Evolutionary conservation across 1,140 invertebrate genomes (phyloP).

Genomic region (Mya arenaria): DNA sequence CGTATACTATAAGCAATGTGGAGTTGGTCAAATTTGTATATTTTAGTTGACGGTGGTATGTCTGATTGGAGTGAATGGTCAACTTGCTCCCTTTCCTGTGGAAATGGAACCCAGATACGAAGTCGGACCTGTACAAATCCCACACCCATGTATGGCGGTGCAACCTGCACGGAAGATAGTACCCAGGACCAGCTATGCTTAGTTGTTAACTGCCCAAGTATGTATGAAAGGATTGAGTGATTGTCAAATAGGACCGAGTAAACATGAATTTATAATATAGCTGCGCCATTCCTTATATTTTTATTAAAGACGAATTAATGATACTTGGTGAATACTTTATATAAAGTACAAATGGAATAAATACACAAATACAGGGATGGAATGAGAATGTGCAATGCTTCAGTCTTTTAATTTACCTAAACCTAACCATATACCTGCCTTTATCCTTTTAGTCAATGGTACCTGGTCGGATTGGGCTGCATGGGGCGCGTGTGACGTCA

Average conservation of each 20-base stretch:
- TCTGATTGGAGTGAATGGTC: slow-evolving; percentile 46
- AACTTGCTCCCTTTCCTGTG: slow-evolving; percentile 55
- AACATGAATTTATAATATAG: no score
- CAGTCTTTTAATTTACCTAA: neutral
- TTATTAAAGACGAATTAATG: no score
- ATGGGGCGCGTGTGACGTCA: neutral
- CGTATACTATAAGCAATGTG: no score
- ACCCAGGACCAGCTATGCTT: slow-evolving; percentile 56
- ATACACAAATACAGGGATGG: neutral
- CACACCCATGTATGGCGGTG: slow-evolving; percentile 28
- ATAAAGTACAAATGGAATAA: no score
- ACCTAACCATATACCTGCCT: no score
- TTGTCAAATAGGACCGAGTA: no score
- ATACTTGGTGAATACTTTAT: no score
- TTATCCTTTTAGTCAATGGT: no score
- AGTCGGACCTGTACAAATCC: slow-evolving; percentile 58
- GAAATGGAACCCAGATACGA: slow-evolving; percentile 45
- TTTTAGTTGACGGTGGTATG: slow-evolving; percentile 64
- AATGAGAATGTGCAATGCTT: neutral
- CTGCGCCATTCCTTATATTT: no score
- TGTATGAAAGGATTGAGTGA: no score
- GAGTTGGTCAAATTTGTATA: no score
- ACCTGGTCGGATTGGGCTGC: slow-evolving; percentile 8
- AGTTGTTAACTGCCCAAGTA: slow-evolving; percentile 23
- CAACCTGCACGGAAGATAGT: slow-evolving; percentile 46